Evolutionary conservation across 2,797 vertebrate species (phyloP).

Genomic region (Aulostomus chinensis): DNA sequence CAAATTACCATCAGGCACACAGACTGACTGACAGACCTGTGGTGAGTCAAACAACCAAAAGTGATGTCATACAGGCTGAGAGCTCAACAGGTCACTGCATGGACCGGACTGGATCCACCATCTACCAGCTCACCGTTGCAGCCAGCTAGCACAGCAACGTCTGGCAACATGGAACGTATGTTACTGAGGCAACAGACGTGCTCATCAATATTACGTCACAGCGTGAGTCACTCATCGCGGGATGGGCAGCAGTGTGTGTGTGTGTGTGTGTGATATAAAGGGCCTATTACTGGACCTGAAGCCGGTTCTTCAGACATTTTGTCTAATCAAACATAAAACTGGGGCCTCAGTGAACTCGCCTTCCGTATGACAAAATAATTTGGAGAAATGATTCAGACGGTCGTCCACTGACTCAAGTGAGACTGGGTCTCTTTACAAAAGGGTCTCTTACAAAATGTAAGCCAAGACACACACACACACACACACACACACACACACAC

Average conservation of each 20-base stretch:
- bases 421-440: no score
- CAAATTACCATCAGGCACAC: constrained; percentile 38
- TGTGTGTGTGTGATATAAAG: neutral
- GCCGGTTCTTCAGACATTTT: neutral
- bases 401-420: no score
- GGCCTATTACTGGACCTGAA: neutral
- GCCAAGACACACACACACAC: no score
- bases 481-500: no score
- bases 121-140: neutral
- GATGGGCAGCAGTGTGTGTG: neutral
- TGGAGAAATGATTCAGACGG: neutral
- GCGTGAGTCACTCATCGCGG: constrained; percentile 4
- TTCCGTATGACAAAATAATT: neutral
- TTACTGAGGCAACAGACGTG: neutral
- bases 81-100: neutral
- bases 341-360: neutral
- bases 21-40: constrained; percentile 5
- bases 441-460: no score
- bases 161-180: neutral
- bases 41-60: constrained; percentile 12
- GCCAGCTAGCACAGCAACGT: neutral
- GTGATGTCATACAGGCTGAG: constrained; percentile 6
- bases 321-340: neutral
- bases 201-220: neutral
- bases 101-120: neutral